phyloP scores from a whole-genome alignment of 2,113 vertebrate species.

The Acrocephalus kingi region DNA sequence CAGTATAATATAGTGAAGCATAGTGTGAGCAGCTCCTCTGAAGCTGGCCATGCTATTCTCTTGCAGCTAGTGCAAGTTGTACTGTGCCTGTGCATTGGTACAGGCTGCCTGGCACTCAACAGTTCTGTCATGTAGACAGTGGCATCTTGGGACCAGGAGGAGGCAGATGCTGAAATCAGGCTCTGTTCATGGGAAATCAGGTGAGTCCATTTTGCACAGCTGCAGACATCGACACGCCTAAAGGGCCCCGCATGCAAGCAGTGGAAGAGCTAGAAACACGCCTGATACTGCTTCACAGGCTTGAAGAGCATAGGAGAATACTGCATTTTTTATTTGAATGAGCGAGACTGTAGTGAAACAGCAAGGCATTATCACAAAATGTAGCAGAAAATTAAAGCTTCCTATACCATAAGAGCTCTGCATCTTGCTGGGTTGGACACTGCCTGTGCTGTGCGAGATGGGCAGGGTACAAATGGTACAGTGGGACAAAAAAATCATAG shows the following conservation, averaged over 20 bases:
- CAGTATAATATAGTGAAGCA: neutral
- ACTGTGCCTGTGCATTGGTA: neutral
- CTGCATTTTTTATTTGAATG: neutral
- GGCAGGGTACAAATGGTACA: neutral
- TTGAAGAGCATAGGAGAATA: neutral
- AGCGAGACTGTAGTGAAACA: neutral
- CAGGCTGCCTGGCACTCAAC: neutral
- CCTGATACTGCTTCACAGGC: neutral
- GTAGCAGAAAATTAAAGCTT: neutral
- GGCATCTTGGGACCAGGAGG: neutral
- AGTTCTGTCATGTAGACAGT: neutral
- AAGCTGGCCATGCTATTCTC: neutral
- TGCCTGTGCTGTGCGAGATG: neutral
- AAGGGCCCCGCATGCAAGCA: neutral
- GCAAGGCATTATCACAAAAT: neutral
- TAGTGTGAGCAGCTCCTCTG: neutral
- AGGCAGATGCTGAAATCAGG: neutral
- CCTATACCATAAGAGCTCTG: fast-evolving
- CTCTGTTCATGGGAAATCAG: neutral
- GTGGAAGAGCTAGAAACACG: neutral
- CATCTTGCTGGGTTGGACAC: neutral
- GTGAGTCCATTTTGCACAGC: neutral
- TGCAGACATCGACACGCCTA: fast-evolving
- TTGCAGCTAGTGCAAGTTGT: neutral
- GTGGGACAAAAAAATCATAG: neutral